Percentiles rank a stretch among this genome's conserved stretches.
Evolutionary conservation across 2,888 invertebrate genomes (phyloP).

Genomic region (Thumatha senex): DNA sequence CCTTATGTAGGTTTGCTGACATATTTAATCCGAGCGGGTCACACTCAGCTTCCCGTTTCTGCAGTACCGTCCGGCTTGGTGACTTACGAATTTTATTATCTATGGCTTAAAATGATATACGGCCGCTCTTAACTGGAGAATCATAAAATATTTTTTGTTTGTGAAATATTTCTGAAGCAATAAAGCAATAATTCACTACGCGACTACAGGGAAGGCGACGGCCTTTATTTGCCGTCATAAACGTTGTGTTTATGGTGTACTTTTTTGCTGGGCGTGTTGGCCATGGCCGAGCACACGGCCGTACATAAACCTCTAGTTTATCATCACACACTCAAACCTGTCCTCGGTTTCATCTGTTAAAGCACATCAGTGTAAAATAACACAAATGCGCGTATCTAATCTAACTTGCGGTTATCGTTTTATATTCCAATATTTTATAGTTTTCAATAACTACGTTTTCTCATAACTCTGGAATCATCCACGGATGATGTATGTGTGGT

Average conservation of each 20-base stretch:
- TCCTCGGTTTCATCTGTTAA: conserved; percentile 40
- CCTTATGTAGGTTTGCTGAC: conserved; percentile 4
- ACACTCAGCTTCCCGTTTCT: conserved; percentile 44
- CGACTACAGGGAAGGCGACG: conserved; percentile 80
- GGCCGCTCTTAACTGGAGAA: conserved; percentile 80
- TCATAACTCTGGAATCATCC: conserved; percentile 22
- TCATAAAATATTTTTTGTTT: conserved; percentile 84
- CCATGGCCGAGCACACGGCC: conserved; percentile 50
- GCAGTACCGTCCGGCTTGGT: conserved; percentile 72
- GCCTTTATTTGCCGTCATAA: conserved; percentile 82
- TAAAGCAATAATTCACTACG: conserved; percentile 84
- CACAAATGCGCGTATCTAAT: conserved; percentile 23
- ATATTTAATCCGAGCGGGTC: conserved; percentile 33
- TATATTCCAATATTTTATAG: conserved; percentile 36
- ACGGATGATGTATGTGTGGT: conserved; percentile 24
- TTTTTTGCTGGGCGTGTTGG: conserved; percentile 62
- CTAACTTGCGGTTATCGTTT: conserved; percentile 28
- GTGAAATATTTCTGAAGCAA: conserved; percentile 84
- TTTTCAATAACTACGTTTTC: conserved; percentile 33
- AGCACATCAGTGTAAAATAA: conserved; percentile 22
- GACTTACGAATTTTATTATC: conserved; percentile 83
- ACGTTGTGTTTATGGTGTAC: conserved; percentile 79
- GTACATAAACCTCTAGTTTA: conserved; percentile 69
- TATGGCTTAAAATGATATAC: conserved; percentile 83
- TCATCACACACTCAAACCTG: conserved; percentile 63